Evolutionary conservation across 2,113 vertebrate species (phyloP), one percentile per base, ranked within the genome.

Genomic region (Hemiprocne comata): DNA sequence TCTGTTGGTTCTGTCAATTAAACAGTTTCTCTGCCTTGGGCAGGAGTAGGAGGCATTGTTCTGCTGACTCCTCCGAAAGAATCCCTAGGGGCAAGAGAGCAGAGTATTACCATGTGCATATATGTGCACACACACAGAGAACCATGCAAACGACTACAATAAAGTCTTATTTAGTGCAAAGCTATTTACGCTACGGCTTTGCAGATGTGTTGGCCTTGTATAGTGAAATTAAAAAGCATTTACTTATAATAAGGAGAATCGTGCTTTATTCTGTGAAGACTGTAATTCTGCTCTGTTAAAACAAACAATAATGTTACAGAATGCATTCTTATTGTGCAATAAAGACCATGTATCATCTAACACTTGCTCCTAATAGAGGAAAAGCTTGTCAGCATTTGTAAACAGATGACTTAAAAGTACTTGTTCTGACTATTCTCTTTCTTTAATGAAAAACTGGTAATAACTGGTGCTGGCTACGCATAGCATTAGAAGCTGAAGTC

Each of bases 1-100:
- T 96, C 99, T 99, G 97, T 99, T 99, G 92, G 99, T 99, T 98
- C 99, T 99, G 98, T 99, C 99, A 96, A 99, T 99, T 98, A 99
- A 99, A 98, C 99, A 99, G 98, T 99, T 99, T 98, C 99, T 99
- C 98, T 99, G 99, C 96, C 99, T 98, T 77, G 99, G 99, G 97
- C 99, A 99, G 94, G 99, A 99, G 94, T 99, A 99, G 42, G 99
- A 98, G 70, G 99, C 99, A 95, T 99, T 99, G 97, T 99, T 99
- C 98, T 99, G 99, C 97, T 99, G 99, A 98, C 99, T 99, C 90
- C 99, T 98, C 97, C 99, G 98, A 96, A 99, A 99, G 98, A 99
- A 99, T 89, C 99, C 99, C 99, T 99, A 96, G 79, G 70, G 81
- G 60, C 25, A 90, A 97, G 66, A 85, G 26, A 62, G 44, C 57